Base-by-base conservation (phyloP, 2,113 vertebrate species). In the Sula dactylatra region DNA sequence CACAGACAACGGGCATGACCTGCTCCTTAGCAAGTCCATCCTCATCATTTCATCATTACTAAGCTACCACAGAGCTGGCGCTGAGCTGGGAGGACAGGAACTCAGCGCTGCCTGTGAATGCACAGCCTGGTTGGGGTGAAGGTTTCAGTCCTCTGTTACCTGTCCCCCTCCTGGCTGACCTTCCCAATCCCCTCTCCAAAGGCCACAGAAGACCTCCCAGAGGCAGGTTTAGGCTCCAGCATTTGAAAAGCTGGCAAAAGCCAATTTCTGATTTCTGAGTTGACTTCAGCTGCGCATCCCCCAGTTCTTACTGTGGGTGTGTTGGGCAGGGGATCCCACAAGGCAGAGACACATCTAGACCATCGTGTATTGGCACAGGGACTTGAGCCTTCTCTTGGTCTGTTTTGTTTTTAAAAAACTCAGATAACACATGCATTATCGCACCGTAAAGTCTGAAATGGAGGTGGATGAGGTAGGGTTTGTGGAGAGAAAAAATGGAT, bases 281-380 rank as follows among this genome's bases (percentile, higher is more conserved):
- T 34, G 15, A 20, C 14, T 26, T 31, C 59, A 79, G 76, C 47
- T 32, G n/a, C 56, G 55, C 11, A 20, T 62, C 36, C 34, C 54
- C 27, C 21, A 13, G 3, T 11, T 21, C 16, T 74, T 49, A 6
- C 20, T 8, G 2, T 6, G 22, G 7, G 7, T 22, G 8, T 34
- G 7, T 42, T 32, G 27, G 25, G 9, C 36, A 58, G 47, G 54
- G 34, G 22, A 22, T 62, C 21, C 29, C 45, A 49, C 15, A 29
- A 38, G 12, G 29, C 25, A 70, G 49, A 26, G 42, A 17, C 26
- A 13, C 7, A 9, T 6, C 6, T 29, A 62, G 44, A 70, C 49
- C 38, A 21, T 4, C 0, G 0, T 34, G 25, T 16, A 31, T 6
- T 45, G 36, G 25, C 66, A 50, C 16, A 50, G 16, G 45, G 78